Evolutionary conservation across 92 coral and sea anemone species (phyloP), one percentile per base, ranked within the genome.

Genomic region (Epizoanthus illoricatus): DNA sequence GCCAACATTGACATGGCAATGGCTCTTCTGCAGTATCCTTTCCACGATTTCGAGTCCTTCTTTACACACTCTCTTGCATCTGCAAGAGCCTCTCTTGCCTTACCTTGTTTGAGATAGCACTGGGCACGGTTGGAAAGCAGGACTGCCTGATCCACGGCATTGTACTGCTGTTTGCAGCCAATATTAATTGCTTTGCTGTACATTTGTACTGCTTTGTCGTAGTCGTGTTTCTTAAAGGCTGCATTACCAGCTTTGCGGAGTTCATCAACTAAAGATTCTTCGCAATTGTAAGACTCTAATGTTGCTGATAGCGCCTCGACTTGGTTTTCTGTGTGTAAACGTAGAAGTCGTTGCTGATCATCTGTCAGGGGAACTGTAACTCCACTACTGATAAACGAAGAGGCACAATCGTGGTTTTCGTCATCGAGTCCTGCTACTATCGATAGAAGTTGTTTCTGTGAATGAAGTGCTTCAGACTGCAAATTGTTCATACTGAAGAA

Each of bases 121-220:
- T 75, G 81, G 45, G 81, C 65, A 40, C 81, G 68, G 56, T 75
- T 75, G 47, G 47, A 19, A 40, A 57, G 55, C 81, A 75, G 15
- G 5, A 57, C 49, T 28, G 81, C 81, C 3, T 9, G 69, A 16
- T 75, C 68, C 15, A 1, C 17, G 2, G 57, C 33, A 13, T 11
- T 62, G 61, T 72, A 20, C 42, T 19, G 39, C 13, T 63, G 24
- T 20, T 42, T 65, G 40, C 3, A 15, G 57, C 2, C 15, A 11
- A 61, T 17, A 2, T 79, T 24, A 2, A 79, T 10, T 41, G 83
- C 83, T 15, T 62, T 2, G 39, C 39, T 79, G 62, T 79, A 79
- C 2, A 79, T 20, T 19, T 43, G n/a, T 19, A 79, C 45, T 39
- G 83, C 83, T 65, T 62, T 65, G 16, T 79, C 83, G 21, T 79